Percentiles rank a stretch among this genome's conserved stretches.
These are phyloP conservation scores for Halcyon chelicuti DNA, from an alignment of 2,797 vertebrate genomes.

Conservation along the genomic window DNA sequence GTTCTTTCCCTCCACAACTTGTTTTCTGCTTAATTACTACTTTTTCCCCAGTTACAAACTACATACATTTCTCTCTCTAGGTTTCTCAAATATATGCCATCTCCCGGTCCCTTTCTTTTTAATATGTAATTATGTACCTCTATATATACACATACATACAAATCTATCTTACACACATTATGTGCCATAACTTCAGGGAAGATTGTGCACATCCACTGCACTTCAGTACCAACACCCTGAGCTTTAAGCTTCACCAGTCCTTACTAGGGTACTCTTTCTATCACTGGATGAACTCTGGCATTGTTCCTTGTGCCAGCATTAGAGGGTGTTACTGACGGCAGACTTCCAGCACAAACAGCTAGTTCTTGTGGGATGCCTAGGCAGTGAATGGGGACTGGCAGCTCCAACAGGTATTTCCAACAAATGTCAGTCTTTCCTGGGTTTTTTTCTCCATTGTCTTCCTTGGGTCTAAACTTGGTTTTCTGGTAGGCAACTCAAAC, in stretches of 20 bases:
- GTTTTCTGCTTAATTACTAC: background rate
- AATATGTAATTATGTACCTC: background rate
- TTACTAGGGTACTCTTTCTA: background rate
- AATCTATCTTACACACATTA: background rate
- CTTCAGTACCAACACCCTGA: background rate
- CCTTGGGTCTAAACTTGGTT: background rate
- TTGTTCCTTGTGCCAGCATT: background rate
- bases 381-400: background rate
- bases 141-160: background rate
- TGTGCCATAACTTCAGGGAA: background rate
- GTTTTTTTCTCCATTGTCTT: background rate
- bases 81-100: background rate
- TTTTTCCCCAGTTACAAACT: background rate
- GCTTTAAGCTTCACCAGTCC: background rate
- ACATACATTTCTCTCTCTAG: background rate
- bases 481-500: background rate
- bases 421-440: background rate
- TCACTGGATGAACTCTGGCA: background rate
- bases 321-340: background rate
- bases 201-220: background rate
- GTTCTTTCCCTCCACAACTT: background rate
- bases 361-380: background rate
- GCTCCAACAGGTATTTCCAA: background rate
- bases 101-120: background rate
- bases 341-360: background rate